Conservation (phyloP, 2,888 invertebrate species). For the Erannis defoliaria region DNA sequence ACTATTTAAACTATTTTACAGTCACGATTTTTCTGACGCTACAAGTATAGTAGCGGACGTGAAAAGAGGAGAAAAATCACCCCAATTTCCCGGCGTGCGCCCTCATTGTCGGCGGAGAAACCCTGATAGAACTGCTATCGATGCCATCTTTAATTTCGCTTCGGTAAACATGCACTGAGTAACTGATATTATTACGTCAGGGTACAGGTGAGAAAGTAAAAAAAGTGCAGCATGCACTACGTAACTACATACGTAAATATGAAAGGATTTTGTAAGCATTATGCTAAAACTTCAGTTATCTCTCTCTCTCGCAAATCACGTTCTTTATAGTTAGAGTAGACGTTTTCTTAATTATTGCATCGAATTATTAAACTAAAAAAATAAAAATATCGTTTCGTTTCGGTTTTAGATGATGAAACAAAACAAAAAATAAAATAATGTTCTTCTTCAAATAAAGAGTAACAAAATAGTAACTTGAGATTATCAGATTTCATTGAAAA, state of each 20-base stretch:
- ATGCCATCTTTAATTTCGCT: slow-evolving; percentile 88
- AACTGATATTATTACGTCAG: slow-evolving; percentile 44
- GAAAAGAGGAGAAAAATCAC: slow-evolving; percentile 82
- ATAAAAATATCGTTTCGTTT: too few relatives aligned
- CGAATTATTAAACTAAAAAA: too few relatives aligned
- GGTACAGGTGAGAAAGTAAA: background rate
- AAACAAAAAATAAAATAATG: too few relatives aligned
- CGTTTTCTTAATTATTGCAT: too few relatives aligned
- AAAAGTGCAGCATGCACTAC: background rate
- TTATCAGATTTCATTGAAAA: too few relatives aligned
- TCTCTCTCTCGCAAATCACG: too few relatives aligned
- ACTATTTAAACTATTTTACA: background rate
- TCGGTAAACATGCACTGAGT: slow-evolving; percentile 64
- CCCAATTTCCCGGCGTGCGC: slow-evolving; percentile 78
- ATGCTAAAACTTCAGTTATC: background rate
- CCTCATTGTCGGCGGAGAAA: slow-evolving; percentile 73
- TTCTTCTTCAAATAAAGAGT: too few relatives aligned
- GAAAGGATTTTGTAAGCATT: background rate
- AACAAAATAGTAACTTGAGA: too few relatives aligned
- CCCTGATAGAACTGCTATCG: slow-evolving; percentile 87
- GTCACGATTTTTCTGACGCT: slow-evolving; percentile 48
- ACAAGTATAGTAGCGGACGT: slow-evolving; percentile 58
- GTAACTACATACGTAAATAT: too few relatives aligned
- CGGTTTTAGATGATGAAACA: too few relatives aligned
- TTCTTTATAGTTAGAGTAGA: too few relatives aligned